Evolutionary conservation across 2,888 invertebrate genomes (phyloP).

Genomic region (Pseudoips prasinana): DNA sequence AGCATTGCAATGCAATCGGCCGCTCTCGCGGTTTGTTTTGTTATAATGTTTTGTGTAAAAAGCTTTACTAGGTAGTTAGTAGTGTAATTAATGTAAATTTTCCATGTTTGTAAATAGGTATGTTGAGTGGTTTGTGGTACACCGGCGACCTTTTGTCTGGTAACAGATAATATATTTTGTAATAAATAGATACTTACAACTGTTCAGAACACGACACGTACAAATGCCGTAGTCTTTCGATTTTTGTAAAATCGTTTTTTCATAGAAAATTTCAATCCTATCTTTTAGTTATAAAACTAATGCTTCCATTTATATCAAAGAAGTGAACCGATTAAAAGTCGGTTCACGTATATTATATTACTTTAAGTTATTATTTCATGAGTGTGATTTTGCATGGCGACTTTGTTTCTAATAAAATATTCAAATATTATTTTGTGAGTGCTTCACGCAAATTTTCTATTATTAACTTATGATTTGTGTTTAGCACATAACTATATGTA

Average conservation of each 20-base stretch:
- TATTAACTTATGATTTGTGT: slow-evolving; percentile 72
- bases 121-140: slow-evolving; percentile 62
- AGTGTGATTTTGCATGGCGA: slow-evolving; percentile 80
- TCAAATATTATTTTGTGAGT: slow-evolving; percentile 58
- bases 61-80: slow-evolving; percentile 76
- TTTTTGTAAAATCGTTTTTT: slow-evolving; percentile 34
- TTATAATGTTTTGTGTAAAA: slow-evolving; percentile 76
- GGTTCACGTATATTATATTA: slow-evolving; percentile 70
- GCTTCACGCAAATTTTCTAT: slow-evolving; percentile 60
- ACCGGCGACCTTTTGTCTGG: slow-evolving; percentile 28
- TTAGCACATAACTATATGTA: slow-evolving; percentile 60
- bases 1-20: slow-evolving; percentile 74
- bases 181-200: slow-evolving; percentile 34
- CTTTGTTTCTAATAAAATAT: slow-evolving; percentile 69
- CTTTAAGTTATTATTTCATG: slow-evolving; percentile 67
- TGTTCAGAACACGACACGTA: slow-evolving; percentile 45
- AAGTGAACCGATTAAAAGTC: slow-evolving; percentile 76
- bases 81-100: slow-evolving; percentile 65
- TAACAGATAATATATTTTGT: slow-evolving; percentile 31
- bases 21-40: slow-evolving; percentile 60
- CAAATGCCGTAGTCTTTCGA: slow-evolving; percentile 38
- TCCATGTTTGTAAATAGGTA: slow-evolving; percentile 71
- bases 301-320: slow-evolving; percentile 82
- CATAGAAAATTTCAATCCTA: slow-evolving; percentile 49
- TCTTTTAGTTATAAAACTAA: slow-evolving; percentile 74